Conservation (phyloP, 2,113 vertebrate species). For the Prochilodus magdalenae region DNA sequence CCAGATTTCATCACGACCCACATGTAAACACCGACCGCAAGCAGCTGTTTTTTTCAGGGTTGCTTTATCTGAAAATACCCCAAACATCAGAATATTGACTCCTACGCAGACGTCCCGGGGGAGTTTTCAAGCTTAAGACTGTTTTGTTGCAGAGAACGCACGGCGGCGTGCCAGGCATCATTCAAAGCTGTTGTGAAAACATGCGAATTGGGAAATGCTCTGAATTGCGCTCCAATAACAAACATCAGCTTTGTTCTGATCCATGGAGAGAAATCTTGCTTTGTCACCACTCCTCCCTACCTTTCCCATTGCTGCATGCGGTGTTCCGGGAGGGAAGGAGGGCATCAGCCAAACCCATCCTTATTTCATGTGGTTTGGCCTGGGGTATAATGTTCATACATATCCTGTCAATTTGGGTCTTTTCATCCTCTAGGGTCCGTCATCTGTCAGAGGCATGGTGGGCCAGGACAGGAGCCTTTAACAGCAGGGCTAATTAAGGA, state of each 20-base stretch:
- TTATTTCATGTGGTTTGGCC: slow-evolving; percentile 61
- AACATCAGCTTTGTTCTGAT: slow-evolving; percentile 51
- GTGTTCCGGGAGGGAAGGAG: slow-evolving; percentile 46
- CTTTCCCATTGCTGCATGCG: slow-evolving; percentile 57
- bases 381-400: slow-evolving; percentile 53
- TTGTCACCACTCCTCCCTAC: slow-evolving; percentile 57
- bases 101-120: slow-evolving; percentile 15
- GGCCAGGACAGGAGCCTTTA: slow-evolving; percentile 15
- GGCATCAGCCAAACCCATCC: slow-evolving; percentile 50
- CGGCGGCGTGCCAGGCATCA: slow-evolving; percentile 26
- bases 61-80: not conserved
- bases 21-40: not conserved
- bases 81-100: slow-evolving; percentile 6
- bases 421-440: slow-evolving; percentile 52
- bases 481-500: slow-evolving; percentile 2
- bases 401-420: slow-evolving; percentile 50
- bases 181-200: slow-evolving; percentile 37
- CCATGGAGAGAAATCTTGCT: slow-evolving; percentile 50
- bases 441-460: slow-evolving; percentile 56
- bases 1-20: not conserved
- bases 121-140: slow-evolving; percentile 19
- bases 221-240: slow-evolving; percentile 39
- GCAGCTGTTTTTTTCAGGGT: not conserved
- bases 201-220: slow-evolving; percentile 45
- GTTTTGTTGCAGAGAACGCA: slow-evolving; percentile 44